Evolutionary conservation across 1,140 invertebrate species (phyloP), one percentile per base, ranked within the genome.

Genomic region (Drosophila leontia): DNA sequence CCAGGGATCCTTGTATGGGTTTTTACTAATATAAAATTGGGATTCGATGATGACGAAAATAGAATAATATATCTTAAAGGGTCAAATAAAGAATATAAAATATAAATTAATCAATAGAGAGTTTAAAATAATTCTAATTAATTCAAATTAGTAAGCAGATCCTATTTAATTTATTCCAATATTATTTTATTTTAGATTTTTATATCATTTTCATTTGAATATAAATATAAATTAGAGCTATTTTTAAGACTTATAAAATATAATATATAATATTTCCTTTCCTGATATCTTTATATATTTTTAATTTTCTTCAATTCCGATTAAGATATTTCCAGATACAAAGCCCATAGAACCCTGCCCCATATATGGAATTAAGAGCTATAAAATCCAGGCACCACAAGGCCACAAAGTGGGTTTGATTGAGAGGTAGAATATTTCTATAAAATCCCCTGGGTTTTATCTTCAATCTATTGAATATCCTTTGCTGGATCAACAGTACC

Each of bases 401-500:
- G 11, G 67, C 48, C 19, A 44, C 47, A 45, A 67, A 37, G 6
- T 67, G 15, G 26, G 3, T 53, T 45, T 23, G 19, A 71, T 72
- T 59, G 37, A 51, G 67, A 50, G 67, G 37, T 41, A 8, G 29
- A 42, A 50, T 71, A 51, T 59, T 58, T 59, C 32, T 45, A 59
- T 59, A 45, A 70, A 68, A n/a, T 70, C 39, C 48, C 48, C 3
- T 41, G 39, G n/a, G 34, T 45, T 47, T 58, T 60, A 44, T 53
- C 69, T 23, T n/a, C 42, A 13, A 71, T 72, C 69, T 59, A 19
- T 72, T 60, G 19, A 58, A 45, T 45, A 51, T 65, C 72, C 61
- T 76, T 76, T 76, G 60, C 60, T 75, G 60, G 41, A 67, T 75
- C 32, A 77, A 50, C 56, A 60, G 42, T 44, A 47, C 47, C 55